Conservation (phyloP, 1,140 invertebrate genomes). For the Drosophila elegans region DNA sequence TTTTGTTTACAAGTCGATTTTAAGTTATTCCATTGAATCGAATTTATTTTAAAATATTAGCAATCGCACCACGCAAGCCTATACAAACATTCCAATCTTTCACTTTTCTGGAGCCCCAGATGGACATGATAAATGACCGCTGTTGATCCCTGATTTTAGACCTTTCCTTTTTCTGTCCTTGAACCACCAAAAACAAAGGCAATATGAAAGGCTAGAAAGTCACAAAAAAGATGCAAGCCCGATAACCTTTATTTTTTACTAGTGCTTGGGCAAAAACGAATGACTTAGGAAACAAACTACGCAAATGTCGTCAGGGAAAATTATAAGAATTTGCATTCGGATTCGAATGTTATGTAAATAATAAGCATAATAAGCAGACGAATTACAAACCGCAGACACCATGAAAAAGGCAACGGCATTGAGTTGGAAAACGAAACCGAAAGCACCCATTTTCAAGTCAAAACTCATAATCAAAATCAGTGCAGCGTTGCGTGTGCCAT, state of each 20-base stretch:
- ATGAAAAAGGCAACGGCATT: slow-evolving; percentile 55
- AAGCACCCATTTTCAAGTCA: slow-evolving; percentile 32
- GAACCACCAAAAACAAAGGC: slow-evolving; percentile 13
- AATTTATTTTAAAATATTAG: neutral
- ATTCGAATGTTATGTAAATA: slow-evolving; percentile 48
- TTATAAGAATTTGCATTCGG: slow-evolving; percentile 58
- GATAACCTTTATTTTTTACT: slow-evolving; percentile 10
- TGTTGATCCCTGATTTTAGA: neutral
- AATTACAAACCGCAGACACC: slow-evolving; percentile 42
- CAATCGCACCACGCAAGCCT: neutral
- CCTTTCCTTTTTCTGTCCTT: slow-evolving; percentile 28
- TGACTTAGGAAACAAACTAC: slow-evolving; percentile 69
- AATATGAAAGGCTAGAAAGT: slow-evolving; percentile 1
- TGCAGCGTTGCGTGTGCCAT: slow-evolving; percentile 65
- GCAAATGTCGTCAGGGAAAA: slow-evolving; percentile 13
- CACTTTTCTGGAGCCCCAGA: slow-evolving; percentile 39
- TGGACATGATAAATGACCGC: slow-evolving; percentile 15
- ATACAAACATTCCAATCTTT: slow-evolving; percentile 32
- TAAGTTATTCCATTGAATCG: neutral
- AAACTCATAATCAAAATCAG: slow-evolving; percentile 51
- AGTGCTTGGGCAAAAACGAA: slow-evolving; percentile 38
- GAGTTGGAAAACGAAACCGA: slow-evolving; percentile 43
- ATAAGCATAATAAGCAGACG: slow-evolving; percentile 6
- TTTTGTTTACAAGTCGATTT: neutral
- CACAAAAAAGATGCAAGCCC: neutral